Conservation (phyloP, 2,888 invertebrate genomes). For the Rhodophaea formosa region DNA sequence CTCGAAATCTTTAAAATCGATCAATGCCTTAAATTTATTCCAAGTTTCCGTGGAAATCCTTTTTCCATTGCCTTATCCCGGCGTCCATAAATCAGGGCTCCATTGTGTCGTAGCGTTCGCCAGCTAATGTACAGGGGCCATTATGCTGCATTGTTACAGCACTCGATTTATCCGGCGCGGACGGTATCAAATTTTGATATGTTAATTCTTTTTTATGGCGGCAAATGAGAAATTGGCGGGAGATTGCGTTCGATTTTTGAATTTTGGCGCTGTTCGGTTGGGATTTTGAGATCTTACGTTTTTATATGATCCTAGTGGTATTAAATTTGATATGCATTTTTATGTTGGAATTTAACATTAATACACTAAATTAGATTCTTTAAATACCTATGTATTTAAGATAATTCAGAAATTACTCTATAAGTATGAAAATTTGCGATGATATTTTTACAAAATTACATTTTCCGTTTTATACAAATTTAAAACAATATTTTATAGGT, state of each 20-base stretch:
- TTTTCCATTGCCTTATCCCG: conserved; percentile 64
- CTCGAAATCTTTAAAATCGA: conserved; percentile 42
- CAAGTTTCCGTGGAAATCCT: conserved; percentile 47
- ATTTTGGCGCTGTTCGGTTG: neutral
- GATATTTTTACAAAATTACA: no score
- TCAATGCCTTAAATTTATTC: conserved; percentile 30
- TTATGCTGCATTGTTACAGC: conserved; percentile 47
- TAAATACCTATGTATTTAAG: no score
- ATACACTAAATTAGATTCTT: no score
- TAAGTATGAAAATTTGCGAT: no score
- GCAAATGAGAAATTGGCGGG: conserved; percentile 6
- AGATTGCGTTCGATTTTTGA: neutral
- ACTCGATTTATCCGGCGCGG: conserved; percentile 39
- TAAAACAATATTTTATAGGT: no score
- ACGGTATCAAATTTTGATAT: conserved; percentile 38
- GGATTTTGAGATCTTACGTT: no score
- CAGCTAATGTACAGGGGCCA: conserved; percentile 61
- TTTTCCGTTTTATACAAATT: no score
- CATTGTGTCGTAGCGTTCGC: conserved; percentile 56
- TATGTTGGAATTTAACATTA: no score
- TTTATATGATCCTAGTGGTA: no score
- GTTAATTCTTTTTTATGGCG: conserved; percentile 32
- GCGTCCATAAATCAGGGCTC: conserved; percentile 62
- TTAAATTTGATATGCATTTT: no score
- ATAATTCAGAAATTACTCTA: no score